phyloP scores from a whole-genome alignment of 2,888 invertebrate genomes.

The Drosophila gaucha region DNA sequence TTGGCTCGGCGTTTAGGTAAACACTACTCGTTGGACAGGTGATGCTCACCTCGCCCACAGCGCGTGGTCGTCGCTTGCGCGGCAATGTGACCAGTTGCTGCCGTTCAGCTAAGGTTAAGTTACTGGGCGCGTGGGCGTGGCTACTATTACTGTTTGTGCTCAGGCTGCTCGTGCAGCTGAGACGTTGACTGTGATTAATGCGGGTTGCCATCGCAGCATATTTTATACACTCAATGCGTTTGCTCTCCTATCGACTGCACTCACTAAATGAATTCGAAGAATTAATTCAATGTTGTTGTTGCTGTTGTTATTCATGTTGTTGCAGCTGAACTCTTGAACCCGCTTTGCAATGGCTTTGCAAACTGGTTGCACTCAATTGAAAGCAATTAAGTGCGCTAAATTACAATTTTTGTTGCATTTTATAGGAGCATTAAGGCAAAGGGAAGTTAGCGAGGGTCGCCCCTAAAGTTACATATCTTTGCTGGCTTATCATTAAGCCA shows the following conservation, averaged over 20 bases:
- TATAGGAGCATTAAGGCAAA: constrained; percentile 9
- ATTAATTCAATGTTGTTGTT: constrained; percentile 14
- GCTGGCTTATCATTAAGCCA: no score
- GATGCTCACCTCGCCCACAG: constrained; percentile 83
- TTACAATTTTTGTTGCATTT: constrained; percentile 38
- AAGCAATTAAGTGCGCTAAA: constrained; percentile 10
- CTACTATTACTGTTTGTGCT: constrained; percentile 31
- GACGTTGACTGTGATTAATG: constrained; percentile 48
- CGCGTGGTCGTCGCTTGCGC: constrained; percentile 83
- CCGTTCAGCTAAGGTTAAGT: not conserved
- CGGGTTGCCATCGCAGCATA: constrained; percentile 45
- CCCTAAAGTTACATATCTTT: not conserved
- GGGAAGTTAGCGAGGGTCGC: constrained; percentile 26
- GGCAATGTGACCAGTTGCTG: constrained; percentile 77
- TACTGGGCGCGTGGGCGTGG: constrained; percentile 25
- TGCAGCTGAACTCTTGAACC: constrained; percentile 56
- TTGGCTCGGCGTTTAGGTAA: constrained; percentile 75
- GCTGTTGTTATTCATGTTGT: constrained; percentile 18
- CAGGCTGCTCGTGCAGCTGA: constrained; percentile 50
- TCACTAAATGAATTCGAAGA: constrained; percentile 6
- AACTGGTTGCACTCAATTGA: constrained; percentile 17
- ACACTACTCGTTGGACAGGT: constrained; percentile 81
- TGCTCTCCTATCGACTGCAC: constrained; percentile 43
- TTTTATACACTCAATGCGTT: constrained; percentile 26
- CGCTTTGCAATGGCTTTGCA: constrained; percentile 11